phyloP scores from a whole-genome alignment of 2,888 invertebrate species.

The Pterobdella sp. region DNA sequence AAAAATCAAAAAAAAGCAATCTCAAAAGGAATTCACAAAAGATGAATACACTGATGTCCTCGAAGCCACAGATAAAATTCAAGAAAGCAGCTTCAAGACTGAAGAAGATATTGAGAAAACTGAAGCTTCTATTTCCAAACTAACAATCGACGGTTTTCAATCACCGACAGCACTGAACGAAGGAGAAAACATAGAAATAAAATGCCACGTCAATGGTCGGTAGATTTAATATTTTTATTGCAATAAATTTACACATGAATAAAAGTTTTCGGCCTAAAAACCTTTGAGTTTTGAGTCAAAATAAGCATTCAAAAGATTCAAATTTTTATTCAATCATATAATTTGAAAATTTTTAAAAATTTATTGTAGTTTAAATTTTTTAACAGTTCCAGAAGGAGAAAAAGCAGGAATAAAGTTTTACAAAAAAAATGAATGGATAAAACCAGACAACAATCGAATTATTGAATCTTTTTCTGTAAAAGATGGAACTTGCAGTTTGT shows the following conservation, averaged over 20 bases:
- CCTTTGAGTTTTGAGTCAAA: too few species aligned
- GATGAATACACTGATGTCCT: slow-evolving; percentile 9
- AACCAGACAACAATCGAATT: slow-evolving; percentile 6
- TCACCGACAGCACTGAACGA: slow-evolving; percentile 26
- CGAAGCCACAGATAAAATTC: neutral
- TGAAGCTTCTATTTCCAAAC: neutral
- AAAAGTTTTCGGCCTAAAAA: too few species aligned
- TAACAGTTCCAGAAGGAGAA: neutral
- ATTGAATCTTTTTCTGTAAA: neutral
- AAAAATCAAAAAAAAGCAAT: neutral
- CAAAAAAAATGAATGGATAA: neutral
- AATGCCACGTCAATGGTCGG: slow-evolving; percentile 30
- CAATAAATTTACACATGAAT: too few species aligned
- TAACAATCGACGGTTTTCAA: neutral
- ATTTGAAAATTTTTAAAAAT: too few species aligned
- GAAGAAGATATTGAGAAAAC: neutral
- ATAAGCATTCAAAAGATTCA: too few species aligned
- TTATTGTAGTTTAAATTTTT: too few species aligned
- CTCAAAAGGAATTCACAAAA: neutral
- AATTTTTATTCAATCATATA: too few species aligned
- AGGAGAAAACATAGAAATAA: slow-evolving; percentile 31
- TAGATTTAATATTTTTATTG: neutral
- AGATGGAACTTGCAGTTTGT: slow-evolving; percentile 4
- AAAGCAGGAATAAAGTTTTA: neutral
- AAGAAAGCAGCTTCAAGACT: neutral